A percentile compares a stretch with the other conserved stretches of the same genome.
Conservation (phyloP, 2,888 invertebrate species). For the Koerneria pararmatus region DNA sequence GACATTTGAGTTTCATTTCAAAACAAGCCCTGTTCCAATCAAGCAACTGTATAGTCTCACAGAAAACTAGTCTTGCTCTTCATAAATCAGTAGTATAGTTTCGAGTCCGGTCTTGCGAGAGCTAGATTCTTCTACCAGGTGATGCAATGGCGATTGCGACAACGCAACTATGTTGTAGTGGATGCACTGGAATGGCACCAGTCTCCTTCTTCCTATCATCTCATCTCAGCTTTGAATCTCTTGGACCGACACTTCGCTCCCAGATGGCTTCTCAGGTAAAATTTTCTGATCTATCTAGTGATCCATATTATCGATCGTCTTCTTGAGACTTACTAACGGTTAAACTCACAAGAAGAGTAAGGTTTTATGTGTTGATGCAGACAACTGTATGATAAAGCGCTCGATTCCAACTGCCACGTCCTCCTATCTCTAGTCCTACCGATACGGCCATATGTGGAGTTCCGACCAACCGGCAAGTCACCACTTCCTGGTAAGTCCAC, state of each 20-base stretch:
- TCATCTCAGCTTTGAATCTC: constrained; percentile 84
- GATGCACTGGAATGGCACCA: constrained; percentile 42
- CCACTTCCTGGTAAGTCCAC: constrained; percentile 35
- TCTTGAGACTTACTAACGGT: too few relatives aligned
- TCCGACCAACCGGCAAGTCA: constrained; percentile 38
- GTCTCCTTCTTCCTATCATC: constrained; percentile 63
- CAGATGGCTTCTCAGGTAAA: constrained; percentile 72
- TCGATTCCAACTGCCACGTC: constrained; percentile 58
- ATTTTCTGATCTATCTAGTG: too few relatives aligned
- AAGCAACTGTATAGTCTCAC: too few relatives aligned
- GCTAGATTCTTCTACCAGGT: too few relatives aligned
- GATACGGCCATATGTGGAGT: constrained; percentile 88
- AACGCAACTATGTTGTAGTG: constrained; percentile 75
- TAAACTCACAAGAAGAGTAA: too few relatives aligned
- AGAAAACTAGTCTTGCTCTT: too few relatives aligned
- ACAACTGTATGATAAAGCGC: constrained; percentile 48
- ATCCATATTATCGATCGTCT: too few relatives aligned
- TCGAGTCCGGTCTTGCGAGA: too few relatives aligned
- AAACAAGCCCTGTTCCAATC: too few relatives aligned
- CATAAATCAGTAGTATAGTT: too few relatives aligned
- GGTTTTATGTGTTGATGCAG: too few relatives aligned
- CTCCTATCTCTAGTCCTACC: constrained; percentile 87
- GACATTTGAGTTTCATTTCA: neutral
- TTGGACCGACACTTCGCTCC: constrained; percentile 84
- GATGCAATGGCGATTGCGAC: constrained; percentile 78